Conservation (phyloP, 92 coral and sea anemone species). For the Porites cylindrica region DNA sequence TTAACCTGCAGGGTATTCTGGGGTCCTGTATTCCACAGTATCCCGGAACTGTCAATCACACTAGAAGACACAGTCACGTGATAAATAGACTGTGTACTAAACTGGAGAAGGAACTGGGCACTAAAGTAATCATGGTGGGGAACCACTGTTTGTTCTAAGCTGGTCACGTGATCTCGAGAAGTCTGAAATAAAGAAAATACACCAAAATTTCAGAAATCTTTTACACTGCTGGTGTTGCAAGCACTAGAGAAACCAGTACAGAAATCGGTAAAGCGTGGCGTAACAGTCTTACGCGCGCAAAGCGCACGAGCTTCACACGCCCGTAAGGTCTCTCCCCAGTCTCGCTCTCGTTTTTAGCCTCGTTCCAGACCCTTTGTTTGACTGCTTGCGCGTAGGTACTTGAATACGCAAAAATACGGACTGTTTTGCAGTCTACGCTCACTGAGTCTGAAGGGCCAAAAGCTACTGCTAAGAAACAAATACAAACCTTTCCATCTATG, state of each 20-base stretch:
- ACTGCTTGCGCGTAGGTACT: too few species aligned
- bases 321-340: too few species aligned
- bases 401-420: too few species aligned
- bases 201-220: neutral
- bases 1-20: slow-evolving; percentile 82
- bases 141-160: slow-evolving; percentile 90
- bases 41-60: slow-evolving; percentile 89
- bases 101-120: slow-evolving; percentile 97
- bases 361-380: too few species aligned
- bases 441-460: too few species aligned
- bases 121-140: slow-evolving; percentile 99
- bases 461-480: neutral
- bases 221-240: neutral
- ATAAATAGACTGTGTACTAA: slow-evolving; percentile 74
- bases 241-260: neutral
- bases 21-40: slow-evolving; percentile 96
- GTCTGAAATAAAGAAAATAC: slow-evolving; percentile 50
- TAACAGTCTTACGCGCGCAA: too few species aligned
- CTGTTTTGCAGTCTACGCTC: too few species aligned
- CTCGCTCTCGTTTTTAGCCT: too few species aligned
- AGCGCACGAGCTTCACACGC: too few species aligned
- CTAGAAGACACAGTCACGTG: slow-evolving; percentile 88
- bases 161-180: slow-evolving; percentile 68
- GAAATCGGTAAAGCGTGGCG: too few species aligned
- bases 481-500: slow-evolving; percentile 80